These are phyloP conservation scores for Phataginus tricuspis DNA, from an alignment of 2,797 vertebrate species.

Conservation along the genomic window DNA sequence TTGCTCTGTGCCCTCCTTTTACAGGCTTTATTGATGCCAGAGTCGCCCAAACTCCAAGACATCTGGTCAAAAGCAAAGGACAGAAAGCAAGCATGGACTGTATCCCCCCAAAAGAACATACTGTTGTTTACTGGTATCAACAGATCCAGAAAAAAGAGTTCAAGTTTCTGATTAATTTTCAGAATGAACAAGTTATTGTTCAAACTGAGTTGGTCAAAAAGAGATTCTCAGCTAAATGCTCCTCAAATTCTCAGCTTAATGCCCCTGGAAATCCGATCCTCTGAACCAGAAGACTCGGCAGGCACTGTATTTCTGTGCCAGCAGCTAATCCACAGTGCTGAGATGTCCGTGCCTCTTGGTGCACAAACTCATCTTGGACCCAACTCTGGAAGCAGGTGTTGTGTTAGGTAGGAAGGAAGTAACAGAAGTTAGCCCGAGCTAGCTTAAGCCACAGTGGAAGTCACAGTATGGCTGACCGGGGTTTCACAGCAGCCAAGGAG, in stretches of 20 bases:
- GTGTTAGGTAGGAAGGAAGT: not conserved
- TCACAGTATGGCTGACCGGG: no score
- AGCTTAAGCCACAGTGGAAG: not conserved
- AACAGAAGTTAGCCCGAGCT: not conserved
- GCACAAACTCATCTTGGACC: not conserved
- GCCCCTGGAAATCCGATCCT: not conserved
- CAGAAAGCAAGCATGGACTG: not conserved
- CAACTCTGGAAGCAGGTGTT: not conserved
- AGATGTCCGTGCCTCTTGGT: not conserved
- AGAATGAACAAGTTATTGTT: fast-evolving
- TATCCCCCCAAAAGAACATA: not conserved
- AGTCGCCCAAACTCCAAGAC: slow-evolving; percentile 60
- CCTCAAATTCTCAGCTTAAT: fast-evolving
- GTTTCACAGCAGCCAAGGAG: not conserved
- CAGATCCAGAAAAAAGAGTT: slow-evolving; percentile 46
- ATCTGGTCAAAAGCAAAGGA: slow-evolving; percentile 60
- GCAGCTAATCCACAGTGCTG: not conserved
- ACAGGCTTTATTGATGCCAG: not conserved
- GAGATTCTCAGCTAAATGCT: not conserved
- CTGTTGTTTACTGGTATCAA: slow-evolving; percentile 54
- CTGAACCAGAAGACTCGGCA: not conserved
- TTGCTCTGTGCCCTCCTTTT: not conserved
- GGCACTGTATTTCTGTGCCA: not conserved
- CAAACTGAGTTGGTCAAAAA: not conserved
- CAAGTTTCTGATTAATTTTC: slow-evolving; percentile 27